These are phyloP conservation scores for Dryocosmus kuriphilus DNA, from an alignment of 2,888 invertebrate species.

Conservation along the genomic window DNA sequence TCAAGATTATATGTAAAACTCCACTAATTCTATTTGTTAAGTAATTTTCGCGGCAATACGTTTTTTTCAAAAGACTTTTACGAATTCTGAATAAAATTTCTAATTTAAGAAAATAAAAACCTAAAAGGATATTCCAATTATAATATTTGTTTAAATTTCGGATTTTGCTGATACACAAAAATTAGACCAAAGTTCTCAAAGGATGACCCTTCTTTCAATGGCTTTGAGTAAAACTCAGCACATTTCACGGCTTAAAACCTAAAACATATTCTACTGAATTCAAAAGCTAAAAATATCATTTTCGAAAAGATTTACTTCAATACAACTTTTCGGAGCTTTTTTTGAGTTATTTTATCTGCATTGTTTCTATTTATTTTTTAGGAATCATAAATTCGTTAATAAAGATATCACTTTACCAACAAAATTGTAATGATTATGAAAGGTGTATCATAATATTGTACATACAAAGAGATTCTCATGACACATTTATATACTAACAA, in stretches of 20 bases:
- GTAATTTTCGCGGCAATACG: too few relatives aligned
- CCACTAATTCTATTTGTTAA: too few relatives aligned
- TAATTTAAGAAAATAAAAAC: background rate
- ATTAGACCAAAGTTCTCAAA: slow-evolving; percentile 7
- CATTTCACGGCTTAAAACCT: slow-evolving; percentile 33
- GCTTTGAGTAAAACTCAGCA: slow-evolving; percentile 35
- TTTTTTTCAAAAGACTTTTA: too few relatives aligned
- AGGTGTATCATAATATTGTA: background rate
- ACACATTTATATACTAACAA: background rate
- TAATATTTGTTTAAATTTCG: too few relatives aligned
- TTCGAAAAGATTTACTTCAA: background rate
- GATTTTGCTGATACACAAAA: too few relatives aligned
- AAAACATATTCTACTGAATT: background rate
- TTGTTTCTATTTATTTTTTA: background rate
- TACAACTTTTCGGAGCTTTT: background rate
- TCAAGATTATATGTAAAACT: too few relatives aligned
- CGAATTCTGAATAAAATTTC: too few relatives aligned
- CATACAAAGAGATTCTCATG: background rate
- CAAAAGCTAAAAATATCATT: background rate
- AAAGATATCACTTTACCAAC: background rate
- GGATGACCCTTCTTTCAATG: background rate
- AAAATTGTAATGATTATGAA: background rate
- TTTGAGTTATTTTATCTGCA: background rate
- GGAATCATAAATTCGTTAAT: background rate
- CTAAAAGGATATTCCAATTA: background rate